Evolutionary conservation across 2,113 vertebrate genomes (phyloP), one percentile per base, ranked within the genome.

Genomic region (Lycaon pictus): DNA sequence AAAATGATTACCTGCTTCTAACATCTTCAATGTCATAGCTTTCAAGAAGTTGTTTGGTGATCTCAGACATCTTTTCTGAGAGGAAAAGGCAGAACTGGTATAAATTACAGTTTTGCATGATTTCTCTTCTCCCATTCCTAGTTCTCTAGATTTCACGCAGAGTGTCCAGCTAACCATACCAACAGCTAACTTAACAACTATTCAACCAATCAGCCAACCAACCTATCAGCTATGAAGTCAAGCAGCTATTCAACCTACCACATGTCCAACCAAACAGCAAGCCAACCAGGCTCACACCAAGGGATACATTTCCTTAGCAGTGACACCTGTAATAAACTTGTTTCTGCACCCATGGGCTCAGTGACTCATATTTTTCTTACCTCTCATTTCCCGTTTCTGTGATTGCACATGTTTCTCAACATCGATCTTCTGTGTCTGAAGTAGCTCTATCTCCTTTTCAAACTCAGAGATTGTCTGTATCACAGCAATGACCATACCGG

Each of bases 401-500:
- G 99, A 97, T 89, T 99, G 99, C 58, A 99, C 98, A 77, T 99
- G 99, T 77, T 99, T 99, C n/a, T 99, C 99, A 89, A 98, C 96
- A 74, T 99, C 99, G 95, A 98, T 80, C 85, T 98, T 99, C 95
- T 99, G 99, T 27, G 97, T 98, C 80, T 99, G 99, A 67, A 99
- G 98, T 92, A 99, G 98, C 95, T 99, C 99, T 19, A 99, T 99
- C 92, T 99, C 99, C 97, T 99, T 99, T 85, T 99, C 99, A 60
- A 99, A 98, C 93, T 99, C 99, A 0, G 99, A 99, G 95, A 99
- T 99, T 96, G 98, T 98, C 99, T 99, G 97, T 85, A 95, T 90
- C 62, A 96, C n/a, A 74, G 81, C 53, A 51, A n/a, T 5, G 90
- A 95, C 2, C 77, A 19, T 93, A 94, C 91, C 80, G 67, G 23